Evolutionary conservation across 2,888 invertebrate genomes (phyloP).

Genomic region (Microdon myrmicae): DNA sequence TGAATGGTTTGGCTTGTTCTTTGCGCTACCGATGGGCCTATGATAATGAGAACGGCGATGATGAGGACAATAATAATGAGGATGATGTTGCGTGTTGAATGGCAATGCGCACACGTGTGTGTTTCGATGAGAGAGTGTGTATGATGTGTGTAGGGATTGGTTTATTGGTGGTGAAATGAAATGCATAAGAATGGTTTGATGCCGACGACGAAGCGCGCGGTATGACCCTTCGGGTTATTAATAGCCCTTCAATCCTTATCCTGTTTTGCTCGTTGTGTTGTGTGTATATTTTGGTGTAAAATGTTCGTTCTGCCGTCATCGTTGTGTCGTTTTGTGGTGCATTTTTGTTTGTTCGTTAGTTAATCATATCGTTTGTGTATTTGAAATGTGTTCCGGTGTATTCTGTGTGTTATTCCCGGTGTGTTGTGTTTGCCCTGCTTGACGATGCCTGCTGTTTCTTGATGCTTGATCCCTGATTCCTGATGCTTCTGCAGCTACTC

Average conservation of each 20-base stretch:
- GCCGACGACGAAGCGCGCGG: conserved; percentile 38
- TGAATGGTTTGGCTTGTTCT: too few species aligned
- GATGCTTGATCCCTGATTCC: conserved; percentile 5
- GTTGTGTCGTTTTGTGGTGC: conserved; percentile 53
- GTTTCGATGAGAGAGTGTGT: too few species aligned
- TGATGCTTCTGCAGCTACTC: conserved; percentile 14
- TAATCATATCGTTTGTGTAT: conserved; percentile 52
- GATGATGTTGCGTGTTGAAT: conserved; percentile 21
- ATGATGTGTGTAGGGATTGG: conserved; percentile 36
- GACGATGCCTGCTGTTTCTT: too few species aligned
- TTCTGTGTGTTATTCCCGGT: conserved; percentile 22
- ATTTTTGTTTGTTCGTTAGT: conserved; percentile 53
- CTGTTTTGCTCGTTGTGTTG: conserved; percentile 43
- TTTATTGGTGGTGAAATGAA: conserved; percentile 48
- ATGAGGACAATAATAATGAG: conserved; percentile 14
- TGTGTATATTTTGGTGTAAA: conserved; percentile 52
- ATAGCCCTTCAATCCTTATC: conserved; percentile 53
- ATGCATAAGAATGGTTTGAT: conserved; percentile 49
- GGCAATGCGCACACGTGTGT: too few species aligned
- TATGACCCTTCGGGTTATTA: conserved; percentile 52
- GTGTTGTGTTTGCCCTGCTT: conserved; percentile 8
- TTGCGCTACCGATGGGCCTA: conserved; percentile 1
- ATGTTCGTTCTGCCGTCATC: conserved; percentile 52
- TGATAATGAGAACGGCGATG: conserved; percentile 12
- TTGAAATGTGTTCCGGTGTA: conserved; percentile 52